Base-by-base conservation (phyloP, 1,140 invertebrate genomes). In the Bradynema listronoti region DNA sequence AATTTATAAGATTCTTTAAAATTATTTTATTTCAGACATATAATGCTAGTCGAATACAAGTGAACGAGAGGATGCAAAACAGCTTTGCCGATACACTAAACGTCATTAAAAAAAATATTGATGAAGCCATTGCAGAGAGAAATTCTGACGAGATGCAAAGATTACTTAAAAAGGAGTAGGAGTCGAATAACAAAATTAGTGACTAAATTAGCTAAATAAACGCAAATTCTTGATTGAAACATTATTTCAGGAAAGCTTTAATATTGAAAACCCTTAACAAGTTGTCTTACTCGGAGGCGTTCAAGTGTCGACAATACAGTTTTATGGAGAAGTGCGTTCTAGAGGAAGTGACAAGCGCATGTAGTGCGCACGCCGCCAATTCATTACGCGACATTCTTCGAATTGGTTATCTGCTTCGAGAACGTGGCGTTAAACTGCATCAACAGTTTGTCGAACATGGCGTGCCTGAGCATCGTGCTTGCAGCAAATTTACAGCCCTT, bases 401-500 rank as follows among this genome's bases (percentile, higher is more conserved):
- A 22, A 30, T 56, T 4, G 55, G 55, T 2, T 56, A 58, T 16
- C 36, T 56, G 52, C 49, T 24, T 56, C 16, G 55, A 30, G 55
- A 56, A 56, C 29, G 58, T 7, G 57, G 57, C n/a, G 54, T 58
- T 2, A n/a, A 14, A 3, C 11, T 32, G 22, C 56, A 52, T 46
- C 39, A 59, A 61, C 11, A 49, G 56, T 11, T 45, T 41, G 25
- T 39, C 33, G 36, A 41, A 24, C 2, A n/a, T 30, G 5, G 36
- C 34, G 32, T 59, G 5, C 73, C 75, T 19, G 55, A 54, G n/a
- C 34, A 53, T 29, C 25, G 52, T 11, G 62, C 62, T 16, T 64
- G 61, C 29, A 11, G 16, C 14, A 49, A 34, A 36, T 43, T 45
- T 55, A 52, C 34, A n/a, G 19, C 33, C 39, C 25, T 32, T n/a